Evolutionary conservation across 2,113 vertebrate species (phyloP).

Genomic region (Eubucco bourcierii): DNA sequence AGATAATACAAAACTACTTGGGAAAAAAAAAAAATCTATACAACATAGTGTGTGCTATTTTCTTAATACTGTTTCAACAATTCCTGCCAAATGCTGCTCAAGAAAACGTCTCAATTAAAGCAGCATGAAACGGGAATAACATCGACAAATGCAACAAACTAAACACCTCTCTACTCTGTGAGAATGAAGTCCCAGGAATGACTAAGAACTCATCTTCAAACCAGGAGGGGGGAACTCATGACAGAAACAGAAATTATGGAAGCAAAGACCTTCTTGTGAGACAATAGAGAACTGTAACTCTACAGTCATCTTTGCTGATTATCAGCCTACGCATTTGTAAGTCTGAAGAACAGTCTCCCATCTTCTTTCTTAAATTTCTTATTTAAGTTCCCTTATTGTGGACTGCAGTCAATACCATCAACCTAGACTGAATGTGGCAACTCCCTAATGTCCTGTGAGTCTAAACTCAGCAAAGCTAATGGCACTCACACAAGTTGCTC

Average conservation of each 20-base stretch:
- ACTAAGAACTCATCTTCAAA: constrained; percentile 24
- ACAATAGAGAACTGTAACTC: not conserved
- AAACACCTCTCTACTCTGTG: not conserved
- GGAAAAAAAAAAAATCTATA: constrained; percentile 41
- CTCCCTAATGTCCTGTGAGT: rapidly evolving
- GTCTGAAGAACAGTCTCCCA: not conserved
- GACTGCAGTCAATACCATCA: not conserved
- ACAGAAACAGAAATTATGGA: not conserved
- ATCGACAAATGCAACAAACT: constrained; percentile 30
- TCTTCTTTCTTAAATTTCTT: not conserved
- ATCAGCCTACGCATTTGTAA: not conserved
- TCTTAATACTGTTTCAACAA: constrained; percentile 23
- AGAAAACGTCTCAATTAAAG: constrained; percentile 52
- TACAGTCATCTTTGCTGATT: not conserved
- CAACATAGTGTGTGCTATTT: not conserved
- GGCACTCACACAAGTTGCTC: not conserved
- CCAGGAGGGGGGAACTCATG: not conserved
- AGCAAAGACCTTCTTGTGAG: not conserved
- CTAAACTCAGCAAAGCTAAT: not conserved
- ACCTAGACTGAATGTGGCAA: not conserved
- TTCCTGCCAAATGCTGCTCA: constrained; percentile 12
- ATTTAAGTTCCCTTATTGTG: not conserved
- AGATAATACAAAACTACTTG: constrained; percentile 1
- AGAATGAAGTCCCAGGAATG: not conserved
- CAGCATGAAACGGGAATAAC: constrained; percentile 8